Percentiles rank a stretch among this genome's conserved stretches.
Conservation (phyloP, 1,140 invertebrate genomes). For the Ridgeia piscesae region DNA sequence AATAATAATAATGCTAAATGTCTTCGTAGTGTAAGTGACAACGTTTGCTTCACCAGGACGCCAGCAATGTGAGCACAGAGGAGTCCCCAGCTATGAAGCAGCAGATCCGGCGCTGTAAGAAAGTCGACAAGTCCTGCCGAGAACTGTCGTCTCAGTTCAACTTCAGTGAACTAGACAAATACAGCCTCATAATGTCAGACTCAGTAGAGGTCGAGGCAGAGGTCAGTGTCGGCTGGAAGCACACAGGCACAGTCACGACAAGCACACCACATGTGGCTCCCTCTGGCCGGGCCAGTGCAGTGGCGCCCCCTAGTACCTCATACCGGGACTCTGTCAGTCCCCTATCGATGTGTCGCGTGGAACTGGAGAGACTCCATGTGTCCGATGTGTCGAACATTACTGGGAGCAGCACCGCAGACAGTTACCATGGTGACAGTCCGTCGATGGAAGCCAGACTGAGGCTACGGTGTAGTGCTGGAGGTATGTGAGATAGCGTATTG, state of each 20-base stretch:
- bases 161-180: background rate
- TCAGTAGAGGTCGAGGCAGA: background rate
- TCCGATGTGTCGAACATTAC: background rate
- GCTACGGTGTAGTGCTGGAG: background rate
- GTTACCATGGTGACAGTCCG: background rate
- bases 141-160: background rate
- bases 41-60: background rate
- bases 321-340: background rate
- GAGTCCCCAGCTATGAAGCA: background rate
- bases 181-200: background rate
- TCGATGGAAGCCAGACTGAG: background rate
- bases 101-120: background rate
- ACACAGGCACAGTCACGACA: background rate
- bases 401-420: background rate
- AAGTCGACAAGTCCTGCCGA: background rate
- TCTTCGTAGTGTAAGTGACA: too few relatives aligned
- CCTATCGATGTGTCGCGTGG: background rate
- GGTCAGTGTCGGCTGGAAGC: background rate
- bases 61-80: background rate
- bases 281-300: background rate
- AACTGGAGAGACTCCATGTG: background rate
- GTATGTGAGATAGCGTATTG: background rate
- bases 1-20: too few relatives aligned
- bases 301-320: background rate
- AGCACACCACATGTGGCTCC: background rate